A percentile compares a stretch with the other conserved stretches of the same genome.
phyloP scores from a whole-genome alignment of 2,888 invertebrate genomes.

The Parnassius mnemosyne region DNA sequence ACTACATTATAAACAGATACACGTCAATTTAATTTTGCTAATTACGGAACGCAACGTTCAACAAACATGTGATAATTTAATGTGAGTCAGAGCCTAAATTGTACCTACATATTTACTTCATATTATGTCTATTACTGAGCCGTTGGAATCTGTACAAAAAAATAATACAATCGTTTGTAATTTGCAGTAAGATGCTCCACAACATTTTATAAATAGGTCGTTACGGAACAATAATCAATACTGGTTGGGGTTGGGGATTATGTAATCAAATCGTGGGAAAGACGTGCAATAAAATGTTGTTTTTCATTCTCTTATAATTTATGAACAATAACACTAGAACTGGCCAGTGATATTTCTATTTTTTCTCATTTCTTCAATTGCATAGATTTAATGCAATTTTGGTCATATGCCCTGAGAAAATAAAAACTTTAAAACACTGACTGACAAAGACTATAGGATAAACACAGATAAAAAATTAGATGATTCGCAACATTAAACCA shows the following conservation, averaged over 20 bases:
- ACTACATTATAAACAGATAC: neutral
- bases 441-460: too few relatives aligned
- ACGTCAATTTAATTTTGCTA: neutral
- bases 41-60: neutral
- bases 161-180: conserved; percentile 1
- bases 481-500: neutral
- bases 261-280: conserved; percentile 3
- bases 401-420: too few relatives aligned
- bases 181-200: neutral
- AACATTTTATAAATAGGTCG: conserved; percentile 11
- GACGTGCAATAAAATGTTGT: neutral
- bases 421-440: too few relatives aligned
- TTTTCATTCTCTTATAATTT: neutral
- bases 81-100: neutral
- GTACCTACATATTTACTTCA: neutral
- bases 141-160: conserved; percentile 1
- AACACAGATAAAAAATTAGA: too few relatives aligned
- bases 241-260: conserved; percentile 7
- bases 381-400: too few relatives aligned
- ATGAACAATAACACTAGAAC: neutral
- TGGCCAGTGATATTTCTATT: too few relatives aligned
- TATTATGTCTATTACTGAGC: neutral
- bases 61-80: neutral
- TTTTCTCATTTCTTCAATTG: too few relatives aligned
- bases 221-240: conserved; percentile 14